Evolutionary conservation across 2,113 vertebrate genomes (phyloP).

Genomic region (Callionymus lyra): DNA sequence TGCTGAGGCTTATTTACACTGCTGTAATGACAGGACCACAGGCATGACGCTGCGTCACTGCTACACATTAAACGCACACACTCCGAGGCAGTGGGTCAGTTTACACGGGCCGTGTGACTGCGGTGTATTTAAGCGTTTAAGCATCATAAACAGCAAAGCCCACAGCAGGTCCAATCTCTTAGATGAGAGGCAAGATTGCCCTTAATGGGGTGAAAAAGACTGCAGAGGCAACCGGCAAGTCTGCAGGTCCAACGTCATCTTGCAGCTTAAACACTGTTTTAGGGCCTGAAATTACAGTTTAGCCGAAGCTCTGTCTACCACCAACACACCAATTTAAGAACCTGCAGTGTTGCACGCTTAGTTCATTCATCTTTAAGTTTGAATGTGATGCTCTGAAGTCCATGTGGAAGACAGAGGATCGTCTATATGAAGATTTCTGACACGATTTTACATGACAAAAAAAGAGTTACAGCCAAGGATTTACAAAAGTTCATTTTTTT

Average conservation of each 20-base stretch:
- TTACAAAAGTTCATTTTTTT: too few relatives aligned
- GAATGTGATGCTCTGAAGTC: too few relatives aligned
- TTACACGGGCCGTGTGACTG: slow-evolving; percentile 25
- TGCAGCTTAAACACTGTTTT: slow-evolving; percentile 55
- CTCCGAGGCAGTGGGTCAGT: slow-evolving; percentile 30
- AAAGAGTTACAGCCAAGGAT: too few relatives aligned
- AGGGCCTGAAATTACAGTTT: slow-evolving; percentile 53
- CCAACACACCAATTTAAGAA: slow-evolving; percentile 44
- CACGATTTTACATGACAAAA: too few relatives aligned
- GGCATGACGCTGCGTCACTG: slow-evolving; percentile 29
- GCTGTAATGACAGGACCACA: slow-evolving; percentile 45
- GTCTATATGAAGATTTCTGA: too few relatives aligned
- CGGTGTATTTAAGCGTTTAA: slow-evolving; percentile 35
- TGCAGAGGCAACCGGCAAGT: slow-evolving; percentile 37
- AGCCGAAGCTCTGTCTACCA: slow-evolving; percentile 29
- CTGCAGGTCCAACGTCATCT: slow-evolving; percentile 46
- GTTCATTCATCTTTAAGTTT: slow-evolving; percentile 22
- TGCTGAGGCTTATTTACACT: slow-evolving; percentile 29
- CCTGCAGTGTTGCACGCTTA: slow-evolving; percentile 11
- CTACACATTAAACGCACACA: slow-evolving; percentile 17
- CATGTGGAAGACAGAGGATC: too few relatives aligned
- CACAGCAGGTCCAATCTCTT: slow-evolving; percentile 25
- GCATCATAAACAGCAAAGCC: slow-evolving; percentile 41
- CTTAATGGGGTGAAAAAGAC: slow-evolving; percentile 51
- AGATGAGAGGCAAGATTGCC: slow-evolving; percentile 29